These are phyloP conservation scores for Syngnathus floridae DNA, from an alignment of 2,113 vertebrate genomes.

Conservation along the genomic window DNA sequence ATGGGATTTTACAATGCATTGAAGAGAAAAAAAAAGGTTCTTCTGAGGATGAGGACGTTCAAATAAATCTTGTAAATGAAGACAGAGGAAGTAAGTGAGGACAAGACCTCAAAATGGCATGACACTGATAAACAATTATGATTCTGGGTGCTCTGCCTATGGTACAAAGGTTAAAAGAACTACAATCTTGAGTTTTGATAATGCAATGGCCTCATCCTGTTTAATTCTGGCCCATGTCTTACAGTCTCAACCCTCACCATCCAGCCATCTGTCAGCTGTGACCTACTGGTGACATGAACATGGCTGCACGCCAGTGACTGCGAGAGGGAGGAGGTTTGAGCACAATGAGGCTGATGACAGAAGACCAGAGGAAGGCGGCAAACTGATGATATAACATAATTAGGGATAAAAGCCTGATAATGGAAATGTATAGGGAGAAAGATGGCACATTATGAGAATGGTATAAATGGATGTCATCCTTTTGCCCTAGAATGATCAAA, in stretches of 20 bases:
- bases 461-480: slow-evolving; percentile 29
- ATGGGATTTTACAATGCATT: no score
- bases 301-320: slow-evolving; percentile 34
- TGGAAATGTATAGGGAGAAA: neutral
- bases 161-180: neutral
- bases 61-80: no score
- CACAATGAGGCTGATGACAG: neutral
- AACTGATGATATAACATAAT: slow-evolving; percentile 11
- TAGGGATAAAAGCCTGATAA: slow-evolving; percentile 3
- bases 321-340: neutral
- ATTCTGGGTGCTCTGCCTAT: neutral
- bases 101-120: no score
- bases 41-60: no score
- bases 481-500: slow-evolving; percentile 11
- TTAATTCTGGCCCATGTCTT: slow-evolving; percentile 34
- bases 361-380: neutral
- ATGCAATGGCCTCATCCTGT: slow-evolving; percentile 30
- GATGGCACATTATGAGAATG: neutral
- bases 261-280: slow-evolving; percentile 45
- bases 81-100: no score
- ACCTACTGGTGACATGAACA: slow-evolving; percentile 26
- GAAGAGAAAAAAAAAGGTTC: no score
- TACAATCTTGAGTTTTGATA: slow-evolving; percentile 23
- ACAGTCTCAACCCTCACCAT: slow-evolving; percentile 19
- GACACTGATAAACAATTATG: no score